Conservation (phyloP, 2,113 vertebrate species). For the Platysteira castanea region DNA sequence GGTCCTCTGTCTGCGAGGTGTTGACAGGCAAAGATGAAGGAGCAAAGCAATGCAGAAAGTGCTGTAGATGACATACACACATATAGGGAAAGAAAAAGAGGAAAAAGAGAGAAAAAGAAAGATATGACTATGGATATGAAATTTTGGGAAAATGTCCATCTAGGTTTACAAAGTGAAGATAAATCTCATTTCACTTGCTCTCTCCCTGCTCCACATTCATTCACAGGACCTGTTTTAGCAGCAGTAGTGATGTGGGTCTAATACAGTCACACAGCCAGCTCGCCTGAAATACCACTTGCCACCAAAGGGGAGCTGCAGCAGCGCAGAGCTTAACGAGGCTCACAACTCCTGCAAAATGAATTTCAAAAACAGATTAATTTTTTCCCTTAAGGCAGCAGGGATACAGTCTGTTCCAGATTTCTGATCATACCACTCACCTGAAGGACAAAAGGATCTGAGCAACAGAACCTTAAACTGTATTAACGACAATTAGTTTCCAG, state of each 20-base stretch:
- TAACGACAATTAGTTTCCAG: background rate
- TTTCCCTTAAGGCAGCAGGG: background rate
- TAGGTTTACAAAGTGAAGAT: background rate
- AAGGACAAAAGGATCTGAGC: background rate
- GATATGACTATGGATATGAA: background rate
- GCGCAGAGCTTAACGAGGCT: rapidly evolving
- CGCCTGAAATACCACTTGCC: background rate
- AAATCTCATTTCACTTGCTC: background rate
- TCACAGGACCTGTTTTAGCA: background rate
- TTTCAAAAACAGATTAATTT: background rate
- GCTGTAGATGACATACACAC: background rate
- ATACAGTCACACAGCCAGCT: background rate
- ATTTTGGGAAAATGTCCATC: background rate
- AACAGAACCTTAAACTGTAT: background rate
- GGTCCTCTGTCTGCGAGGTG: background rate
- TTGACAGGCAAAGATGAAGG: background rate
- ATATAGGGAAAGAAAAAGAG: background rate
- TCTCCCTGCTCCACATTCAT: background rate
- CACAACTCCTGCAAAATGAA: background rate
- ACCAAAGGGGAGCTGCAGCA: background rate
- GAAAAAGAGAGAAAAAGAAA: background rate
- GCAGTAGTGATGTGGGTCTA: background rate
- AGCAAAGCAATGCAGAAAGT: background rate
- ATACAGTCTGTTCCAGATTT: background rate
- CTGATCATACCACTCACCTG: background rate